These are phyloP conservation scores for Molothrus aeneus DNA, from an alignment of 2,797 vertebrate genomes.

Conservation along the genomic window DNA sequence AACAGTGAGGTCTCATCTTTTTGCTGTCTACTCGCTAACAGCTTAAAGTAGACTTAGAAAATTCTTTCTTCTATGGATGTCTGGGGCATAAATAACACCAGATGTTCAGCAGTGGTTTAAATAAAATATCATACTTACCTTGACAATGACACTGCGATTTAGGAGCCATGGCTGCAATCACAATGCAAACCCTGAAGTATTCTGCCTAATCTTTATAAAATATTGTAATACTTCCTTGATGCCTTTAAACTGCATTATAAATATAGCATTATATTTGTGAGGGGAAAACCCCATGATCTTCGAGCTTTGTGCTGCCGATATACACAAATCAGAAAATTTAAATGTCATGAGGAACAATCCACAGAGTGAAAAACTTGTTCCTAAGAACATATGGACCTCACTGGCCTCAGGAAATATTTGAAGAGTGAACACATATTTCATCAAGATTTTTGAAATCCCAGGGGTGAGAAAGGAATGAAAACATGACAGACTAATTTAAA, in stretches of 20 bases:
- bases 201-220: not conserved
- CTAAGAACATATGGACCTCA: conserved; percentile 77
- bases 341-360: conserved; percentile 70
- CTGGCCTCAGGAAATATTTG: conserved; percentile 83
- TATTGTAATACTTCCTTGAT: not conserved
- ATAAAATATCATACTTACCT: conserved; percentile 38
- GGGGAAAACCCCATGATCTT: not conserved
- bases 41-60: conserved; percentile 49
- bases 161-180: not conserved
- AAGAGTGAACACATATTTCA: conserved; percentile 76
- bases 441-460: conserved; percentile 77
- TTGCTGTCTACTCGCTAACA: conserved; percentile 29
- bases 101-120: conserved; percentile 40
- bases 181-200: not conserved
- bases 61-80: conserved; percentile 39
- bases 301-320: not conserved
- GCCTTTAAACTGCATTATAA: not conserved
- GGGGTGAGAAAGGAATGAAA: conserved; percentile 70
- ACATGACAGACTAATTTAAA: conserved; percentile 79
- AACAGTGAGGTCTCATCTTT: conserved; percentile 34
- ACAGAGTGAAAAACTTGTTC: conserved; percentile 70
- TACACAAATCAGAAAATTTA: conserved; percentile 67
- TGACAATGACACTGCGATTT: conserved; percentile 24
- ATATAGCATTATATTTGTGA: not conserved
- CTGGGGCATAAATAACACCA: conserved; percentile 60